Base-by-base conservation (phyloP, 1,140 invertebrate genomes). In the Drosophila chauvacae region DNA sequence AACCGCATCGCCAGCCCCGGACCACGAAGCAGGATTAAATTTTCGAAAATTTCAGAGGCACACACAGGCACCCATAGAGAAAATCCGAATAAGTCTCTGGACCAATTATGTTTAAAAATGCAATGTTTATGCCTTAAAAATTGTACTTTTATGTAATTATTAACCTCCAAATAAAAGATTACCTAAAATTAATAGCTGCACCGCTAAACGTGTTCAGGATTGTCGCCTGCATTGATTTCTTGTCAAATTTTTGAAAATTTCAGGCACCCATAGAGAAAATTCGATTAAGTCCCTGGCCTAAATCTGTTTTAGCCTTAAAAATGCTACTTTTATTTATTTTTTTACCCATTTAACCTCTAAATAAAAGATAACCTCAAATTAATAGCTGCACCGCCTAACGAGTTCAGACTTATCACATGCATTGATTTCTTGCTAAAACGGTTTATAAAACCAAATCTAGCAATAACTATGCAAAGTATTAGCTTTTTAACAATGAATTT, bases 41-140 rank as follows among this genome's bases (percentile, higher is more conserved):
- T 30, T 64, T 64, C 56, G 28, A 33, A 33, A 42, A 23, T n/a
- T 45, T 20, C 18, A 45, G 10, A 26, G 6, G 23, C 45, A 48
- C 23, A 26, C 41, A 48, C 41, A 18, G 39, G 1, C 39, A 11
- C 41, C 10, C 45, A 10, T 16, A 11, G 23, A 28, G 14, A 23
- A 10, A 33, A 33, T 10, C 2, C 9, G 7, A 10, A 10, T 2
- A 47, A 47, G 7, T 23, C 13, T 14, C 11, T 23, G 10, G 18
- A 1, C 47, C 4, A 4, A 48, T 26, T 42, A 18, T 42, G 9
- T 42, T 18, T 42, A 4, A 42, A 28, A 28, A 7, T 28, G 28
- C 6, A 6, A 42, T 42, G 9, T 42, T 42, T 42, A 18, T 18
- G n/a, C 3, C 41, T 11, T 18, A 10, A 11, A 42, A 4, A 4